Evolutionary conservation across 2,113 vertebrate genomes (phyloP).

Genomic region (Larimichthys crocea): DNA sequence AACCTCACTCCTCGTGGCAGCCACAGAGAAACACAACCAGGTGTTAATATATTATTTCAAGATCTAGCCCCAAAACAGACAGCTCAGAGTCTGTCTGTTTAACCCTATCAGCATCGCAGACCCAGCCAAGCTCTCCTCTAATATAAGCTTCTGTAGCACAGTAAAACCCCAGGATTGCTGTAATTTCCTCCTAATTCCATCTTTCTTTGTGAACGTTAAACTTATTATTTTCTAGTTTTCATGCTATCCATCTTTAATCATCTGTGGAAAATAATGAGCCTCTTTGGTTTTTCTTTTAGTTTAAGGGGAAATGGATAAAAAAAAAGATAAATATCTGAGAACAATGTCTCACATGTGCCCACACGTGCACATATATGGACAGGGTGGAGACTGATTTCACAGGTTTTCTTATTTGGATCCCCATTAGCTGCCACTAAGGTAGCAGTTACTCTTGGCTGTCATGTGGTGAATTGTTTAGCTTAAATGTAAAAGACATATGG

Average conservation of each 20-base stretch:
- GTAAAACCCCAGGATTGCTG: slow-evolving; percentile 20
- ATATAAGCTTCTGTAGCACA: slow-evolving; percentile 17
- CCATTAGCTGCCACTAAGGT: no score
- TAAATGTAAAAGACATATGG: slow-evolving; percentile 24
- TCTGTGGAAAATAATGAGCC: slow-evolving; percentile 14
- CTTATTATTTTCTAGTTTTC: background rate
- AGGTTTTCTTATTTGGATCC: background rate
- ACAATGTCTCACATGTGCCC: background rate
- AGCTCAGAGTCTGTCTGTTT: slow-evolving; percentile 32
- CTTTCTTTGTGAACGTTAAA: slow-evolving; percentile 9
- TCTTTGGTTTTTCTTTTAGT: slow-evolving; percentile 23
- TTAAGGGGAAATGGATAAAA: slow-evolving; percentile 17
- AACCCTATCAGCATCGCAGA: background rate
- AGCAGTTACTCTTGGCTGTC: background rate
- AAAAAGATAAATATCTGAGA: slow-evolving; percentile 1
- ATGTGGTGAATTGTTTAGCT: slow-evolving; percentile 4
- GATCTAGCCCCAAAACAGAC: slow-evolving; percentile 19
- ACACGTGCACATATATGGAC: slow-evolving; percentile 12
- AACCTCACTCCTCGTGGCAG: slow-evolving; percentile 16
- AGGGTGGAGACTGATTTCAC: slow-evolving; percentile 13
- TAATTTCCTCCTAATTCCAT: slow-evolving; percentile 25
- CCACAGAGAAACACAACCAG: slow-evolving; percentile 57
- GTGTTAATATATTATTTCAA: slow-evolving; percentile 51
- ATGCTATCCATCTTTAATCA: background rate
- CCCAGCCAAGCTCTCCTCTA: background rate